These are phyloP conservation scores for Amazona finschi DNA, from an alignment of 2,797 vertebrate species.

Conservation along the genomic window DNA sequence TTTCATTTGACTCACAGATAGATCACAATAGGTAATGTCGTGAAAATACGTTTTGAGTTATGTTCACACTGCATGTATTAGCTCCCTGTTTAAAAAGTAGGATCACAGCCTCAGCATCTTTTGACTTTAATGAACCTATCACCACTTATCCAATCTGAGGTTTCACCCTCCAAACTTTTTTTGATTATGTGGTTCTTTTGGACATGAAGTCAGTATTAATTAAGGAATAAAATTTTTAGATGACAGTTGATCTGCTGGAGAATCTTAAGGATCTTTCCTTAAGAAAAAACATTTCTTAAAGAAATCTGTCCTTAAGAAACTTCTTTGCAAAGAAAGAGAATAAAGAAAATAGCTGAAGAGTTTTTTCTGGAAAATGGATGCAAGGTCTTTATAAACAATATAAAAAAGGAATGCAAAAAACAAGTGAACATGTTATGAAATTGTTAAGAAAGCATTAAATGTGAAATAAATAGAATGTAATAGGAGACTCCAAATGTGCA, in stretches of 20 bases:
- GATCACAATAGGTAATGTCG: neutral
- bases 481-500: neutral
- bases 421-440: accelerated
- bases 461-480: neutral
- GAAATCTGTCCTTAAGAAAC: neutral
- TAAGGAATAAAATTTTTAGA: neutral
- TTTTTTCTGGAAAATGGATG: neutral
- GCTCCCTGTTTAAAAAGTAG: neutral
- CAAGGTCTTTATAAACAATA: neutral
- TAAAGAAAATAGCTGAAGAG: neutral
- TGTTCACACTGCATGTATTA: accelerated
- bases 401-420: neutral
- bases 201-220: neutral
- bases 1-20: neutral
- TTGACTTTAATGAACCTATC: neutral
- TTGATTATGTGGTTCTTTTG: neutral
- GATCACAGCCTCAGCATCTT: neutral
- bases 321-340: neutral
- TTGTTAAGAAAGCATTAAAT: neutral
- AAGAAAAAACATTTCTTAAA: neutral
- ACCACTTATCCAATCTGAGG: neutral
- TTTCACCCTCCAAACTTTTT: neutral
- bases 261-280: neutral
- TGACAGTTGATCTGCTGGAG: neutral
- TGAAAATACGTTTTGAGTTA: neutral